Evolutionary conservation across 2,888 invertebrate genomes (phyloP).

Genomic region (Hesperia comma): DNA sequence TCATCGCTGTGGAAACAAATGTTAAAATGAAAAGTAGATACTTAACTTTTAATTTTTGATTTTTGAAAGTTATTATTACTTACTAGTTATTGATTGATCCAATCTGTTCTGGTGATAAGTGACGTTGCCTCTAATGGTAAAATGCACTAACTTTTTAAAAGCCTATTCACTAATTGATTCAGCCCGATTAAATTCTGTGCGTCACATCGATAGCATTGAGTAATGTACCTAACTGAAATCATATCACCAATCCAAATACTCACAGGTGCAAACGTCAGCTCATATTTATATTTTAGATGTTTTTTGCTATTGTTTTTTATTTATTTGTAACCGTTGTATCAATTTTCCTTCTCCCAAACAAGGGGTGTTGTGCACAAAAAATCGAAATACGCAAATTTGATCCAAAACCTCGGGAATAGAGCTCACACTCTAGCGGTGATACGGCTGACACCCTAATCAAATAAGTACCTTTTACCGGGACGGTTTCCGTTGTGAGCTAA

Average conservation of each 20-base stretch:
- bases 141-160: too few relatives aligned
- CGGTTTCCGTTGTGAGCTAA: constrained; percentile 47
- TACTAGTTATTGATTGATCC: too few relatives aligned
- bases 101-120: too few relatives aligned
- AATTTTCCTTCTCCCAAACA: constrained; percentile 60
- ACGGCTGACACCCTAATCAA: constrained; percentile 84
- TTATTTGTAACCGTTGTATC: constrained; percentile 38
- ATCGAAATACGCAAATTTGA: constrained; percentile 82
- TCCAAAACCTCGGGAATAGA: constrained; percentile 77
- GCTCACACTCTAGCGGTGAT: constrained; percentile 82
- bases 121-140: too few relatives aligned
- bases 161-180: too few relatives aligned
- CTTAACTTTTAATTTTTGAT: too few relatives aligned
- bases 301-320: constrained; percentile 3
- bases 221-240: too few relatives aligned
- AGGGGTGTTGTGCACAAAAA: constrained; percentile 64
- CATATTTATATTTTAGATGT: not conserved
- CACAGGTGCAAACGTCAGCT: not conserved
- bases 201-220: too few relatives aligned
- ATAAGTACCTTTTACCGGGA: constrained; percentile 83
- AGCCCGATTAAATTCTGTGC: not conserved
- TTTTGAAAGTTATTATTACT: too few relatives aligned
- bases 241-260: not conserved
- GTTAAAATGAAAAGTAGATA: too few relatives aligned
- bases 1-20: constrained; percentile 43